Conservation (phyloP, 1,140 invertebrate genomes). For the Subanguina moxae region DNA sequence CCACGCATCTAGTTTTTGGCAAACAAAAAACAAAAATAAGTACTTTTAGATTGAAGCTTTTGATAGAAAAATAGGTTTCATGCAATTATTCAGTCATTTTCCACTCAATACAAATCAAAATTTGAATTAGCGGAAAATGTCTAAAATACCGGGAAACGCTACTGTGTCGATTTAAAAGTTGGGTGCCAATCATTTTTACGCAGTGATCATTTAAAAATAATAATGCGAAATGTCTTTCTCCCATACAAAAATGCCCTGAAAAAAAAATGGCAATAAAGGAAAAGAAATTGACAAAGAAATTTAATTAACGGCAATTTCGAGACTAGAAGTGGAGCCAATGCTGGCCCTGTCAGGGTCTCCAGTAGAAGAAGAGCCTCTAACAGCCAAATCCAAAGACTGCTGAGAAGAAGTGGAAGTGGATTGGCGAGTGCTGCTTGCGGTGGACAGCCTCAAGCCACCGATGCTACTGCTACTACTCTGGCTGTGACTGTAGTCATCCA, state of each 20-base stretch:
- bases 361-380: background rate
- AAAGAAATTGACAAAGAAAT: background rate
- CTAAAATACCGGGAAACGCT: too few species aligned
- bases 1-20: too few species aligned
- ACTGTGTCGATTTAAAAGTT: too few species aligned
- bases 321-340: constrained; percentile 27
- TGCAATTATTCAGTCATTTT: too few species aligned
- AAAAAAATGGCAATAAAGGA: constrained; percentile 13
- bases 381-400: background rate
- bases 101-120: too few species aligned
- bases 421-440: background rate
- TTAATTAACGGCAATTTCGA: constrained; percentile 28
- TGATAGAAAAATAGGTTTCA: too few species aligned
- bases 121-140: too few species aligned
- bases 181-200: too few species aligned
- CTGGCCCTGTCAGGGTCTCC: constrained; percentile 22
- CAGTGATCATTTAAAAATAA: too few species aligned
- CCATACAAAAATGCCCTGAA: background rate
- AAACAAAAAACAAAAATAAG: too few species aligned
- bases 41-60: too few species aligned
- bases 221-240: too few species aligned
- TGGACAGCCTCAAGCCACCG: background rate
- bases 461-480: background rate
- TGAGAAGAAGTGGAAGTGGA: constrained; percentile 1
- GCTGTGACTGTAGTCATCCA: constrained; percentile 4